phyloP scores from a whole-genome alignment of 1,140 invertebrate genomes.

The Solen grandis region DNA sequence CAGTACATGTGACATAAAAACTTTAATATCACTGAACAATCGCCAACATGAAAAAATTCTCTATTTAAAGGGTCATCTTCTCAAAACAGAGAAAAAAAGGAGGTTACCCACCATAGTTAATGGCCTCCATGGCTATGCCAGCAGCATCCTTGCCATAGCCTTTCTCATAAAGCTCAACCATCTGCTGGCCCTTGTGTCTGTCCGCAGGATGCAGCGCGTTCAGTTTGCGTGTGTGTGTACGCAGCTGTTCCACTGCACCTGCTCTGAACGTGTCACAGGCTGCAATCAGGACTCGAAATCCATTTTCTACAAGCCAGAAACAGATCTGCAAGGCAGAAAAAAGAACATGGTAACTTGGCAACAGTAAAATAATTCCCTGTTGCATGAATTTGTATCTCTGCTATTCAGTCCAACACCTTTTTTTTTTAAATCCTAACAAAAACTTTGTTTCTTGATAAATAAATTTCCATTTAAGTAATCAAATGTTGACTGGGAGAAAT shows the following conservation, averaged over 20 bases:
- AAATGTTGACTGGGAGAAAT: no score
- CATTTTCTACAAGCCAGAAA: slow-evolving; percentile 99
- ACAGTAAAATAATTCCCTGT: background rate
- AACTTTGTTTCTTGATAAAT: no score
- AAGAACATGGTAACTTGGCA: background rate
- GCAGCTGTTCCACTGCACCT: slow-evolving; percentile 98
- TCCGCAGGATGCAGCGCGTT: slow-evolving; percentile 95
- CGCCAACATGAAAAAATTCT: no score
- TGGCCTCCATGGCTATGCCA: slow-evolving; percentile 98
- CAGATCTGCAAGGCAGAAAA: slow-evolving; percentile 86
- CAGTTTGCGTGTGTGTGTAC: slow-evolving; percentile 96
- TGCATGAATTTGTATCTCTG: no score
- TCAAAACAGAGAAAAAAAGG: no score
- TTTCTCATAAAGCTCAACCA: slow-evolving; percentile 98
- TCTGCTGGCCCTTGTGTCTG: slow-evolving; percentile 81
- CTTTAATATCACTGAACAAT: no score
- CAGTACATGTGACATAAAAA: no score
- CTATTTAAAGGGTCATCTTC: no score
- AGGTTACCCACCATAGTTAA: slow-evolving; percentile 86
- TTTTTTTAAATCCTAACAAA: no score
- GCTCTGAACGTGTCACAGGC: slow-evolving; percentile 99
- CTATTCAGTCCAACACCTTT: no score
- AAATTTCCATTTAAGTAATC: no score
- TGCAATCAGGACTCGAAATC: slow-evolving; percentile 96
- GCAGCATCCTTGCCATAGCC: slow-evolving; percentile 99